Evolutionary conservation across 1,140 invertebrate genomes (phyloP).

Genomic region (Calephelis virginiensis): DNA sequence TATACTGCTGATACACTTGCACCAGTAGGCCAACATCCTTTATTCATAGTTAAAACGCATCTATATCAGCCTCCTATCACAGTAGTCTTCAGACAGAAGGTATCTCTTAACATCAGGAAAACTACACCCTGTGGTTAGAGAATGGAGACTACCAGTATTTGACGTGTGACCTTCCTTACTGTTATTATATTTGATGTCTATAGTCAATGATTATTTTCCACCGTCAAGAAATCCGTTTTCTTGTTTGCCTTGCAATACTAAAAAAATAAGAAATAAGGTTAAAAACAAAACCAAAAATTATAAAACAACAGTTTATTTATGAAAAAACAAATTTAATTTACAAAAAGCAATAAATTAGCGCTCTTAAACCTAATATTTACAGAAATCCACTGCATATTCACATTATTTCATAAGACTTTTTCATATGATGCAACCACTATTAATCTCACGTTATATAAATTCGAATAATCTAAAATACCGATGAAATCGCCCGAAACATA

Average conservation of each 20-base stretch:
- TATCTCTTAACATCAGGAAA: too few species aligned
- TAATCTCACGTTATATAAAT: not conserved
- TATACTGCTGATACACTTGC: too few species aligned
- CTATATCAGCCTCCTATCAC: too few species aligned
- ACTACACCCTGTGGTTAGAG: too few species aligned
- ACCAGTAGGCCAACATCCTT: too few species aligned
- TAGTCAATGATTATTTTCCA: too few species aligned
- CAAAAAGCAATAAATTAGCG: slow-evolving; percentile 67
- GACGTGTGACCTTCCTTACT: too few species aligned
- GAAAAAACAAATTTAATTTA: slow-evolving; percentile 53
- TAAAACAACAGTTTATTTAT: slow-evolving; percentile 49
- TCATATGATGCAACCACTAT: slow-evolving; percentile 12
- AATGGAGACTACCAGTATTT: too few species aligned
- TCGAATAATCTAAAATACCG: not conserved
- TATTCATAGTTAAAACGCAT: too few species aligned
- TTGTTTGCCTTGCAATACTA: not conserved
- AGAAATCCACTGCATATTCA: slow-evolving; percentile 59
- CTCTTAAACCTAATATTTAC: slow-evolving; percentile 63
- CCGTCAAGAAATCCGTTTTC: not conserved
- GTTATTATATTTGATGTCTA: too few species aligned
- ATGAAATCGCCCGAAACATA: not conserved
- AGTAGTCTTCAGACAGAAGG: too few species aligned
- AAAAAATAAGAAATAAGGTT: not conserved
- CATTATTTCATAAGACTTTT: slow-evolving; percentile 14
- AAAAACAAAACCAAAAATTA: slow-evolving; percentile 15